These are phyloP conservation scores for Lithophane ornitopus DNA, from an alignment of 2,888 invertebrate species.

Conservation along the genomic window DNA sequence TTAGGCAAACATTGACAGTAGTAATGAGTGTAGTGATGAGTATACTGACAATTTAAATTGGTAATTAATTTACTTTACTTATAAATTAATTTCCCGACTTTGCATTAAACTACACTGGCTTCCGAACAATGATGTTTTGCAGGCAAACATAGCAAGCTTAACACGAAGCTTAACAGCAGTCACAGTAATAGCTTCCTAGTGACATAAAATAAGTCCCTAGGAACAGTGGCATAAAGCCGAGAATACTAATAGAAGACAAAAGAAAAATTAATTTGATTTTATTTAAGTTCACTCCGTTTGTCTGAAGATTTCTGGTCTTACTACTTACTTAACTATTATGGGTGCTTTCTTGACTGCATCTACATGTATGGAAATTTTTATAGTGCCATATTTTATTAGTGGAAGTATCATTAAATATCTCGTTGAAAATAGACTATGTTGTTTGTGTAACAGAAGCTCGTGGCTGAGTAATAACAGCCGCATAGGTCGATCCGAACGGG, in stretches of 20 bases:
- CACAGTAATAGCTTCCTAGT: not conserved
- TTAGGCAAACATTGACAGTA: too few relatives aligned
- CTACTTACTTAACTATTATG: not conserved
- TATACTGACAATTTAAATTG: too few relatives aligned
- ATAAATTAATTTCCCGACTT: not conserved
- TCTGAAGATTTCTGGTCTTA: not conserved
- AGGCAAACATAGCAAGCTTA: not conserved
- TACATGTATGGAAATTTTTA: not conserved
- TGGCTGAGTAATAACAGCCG: too few relatives aligned
- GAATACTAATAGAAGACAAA: constrained; percentile 17
- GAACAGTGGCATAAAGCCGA: not conserved
- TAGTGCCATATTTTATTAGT: not conserved
- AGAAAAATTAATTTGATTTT: constrained; percentile 9
- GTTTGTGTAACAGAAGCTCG: too few relatives aligned
- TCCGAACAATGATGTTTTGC: not conserved
- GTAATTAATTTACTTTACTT: too few relatives aligned
- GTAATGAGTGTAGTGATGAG: too few relatives aligned
- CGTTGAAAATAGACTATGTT: not conserved
- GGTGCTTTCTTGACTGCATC: not conserved
- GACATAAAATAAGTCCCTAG: not conserved
- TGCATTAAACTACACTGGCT: not conserved
- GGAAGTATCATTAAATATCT: not conserved
- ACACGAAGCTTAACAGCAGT: not conserved
- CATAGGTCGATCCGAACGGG: too few relatives aligned
- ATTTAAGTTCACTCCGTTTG: constrained; percentile 1